Percentiles rank a stretch among this genome's conserved stretches.
Evolutionary conservation across 2,113 vertebrate species (phyloP).

Genomic region (Aplodontia rufa): DNA sequence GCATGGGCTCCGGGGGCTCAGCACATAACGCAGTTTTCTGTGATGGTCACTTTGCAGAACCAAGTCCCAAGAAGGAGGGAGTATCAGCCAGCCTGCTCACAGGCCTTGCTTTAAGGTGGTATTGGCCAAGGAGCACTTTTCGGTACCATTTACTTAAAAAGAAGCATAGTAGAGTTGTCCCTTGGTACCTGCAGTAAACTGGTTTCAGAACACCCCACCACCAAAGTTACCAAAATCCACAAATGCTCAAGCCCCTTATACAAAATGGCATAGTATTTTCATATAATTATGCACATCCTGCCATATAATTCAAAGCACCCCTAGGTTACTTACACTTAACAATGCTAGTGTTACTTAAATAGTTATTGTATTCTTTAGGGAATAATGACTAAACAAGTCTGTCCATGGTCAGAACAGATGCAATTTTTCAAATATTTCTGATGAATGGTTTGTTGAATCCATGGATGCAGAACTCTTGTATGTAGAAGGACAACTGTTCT

Average conservation of each 20-base stretch:
- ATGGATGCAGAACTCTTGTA: not conserved
- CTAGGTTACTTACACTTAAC: not conserved
- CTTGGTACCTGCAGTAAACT: not conserved
- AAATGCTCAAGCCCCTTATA: not conserved
- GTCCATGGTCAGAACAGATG: not conserved
- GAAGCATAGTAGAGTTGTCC: too few relatives aligned
- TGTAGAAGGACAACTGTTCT: not conserved
- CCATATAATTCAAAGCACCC: not conserved
- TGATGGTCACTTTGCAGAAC: not conserved
- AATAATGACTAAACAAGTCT: not conserved
- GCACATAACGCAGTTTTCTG: not conserved
- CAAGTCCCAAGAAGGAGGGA: too few relatives aligned
- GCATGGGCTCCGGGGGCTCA: not conserved
- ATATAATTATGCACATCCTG: not conserved
- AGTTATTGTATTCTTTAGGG: not conserved
- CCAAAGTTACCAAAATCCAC: not conserved
- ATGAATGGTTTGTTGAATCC: not conserved
- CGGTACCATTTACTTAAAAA: not conserved
- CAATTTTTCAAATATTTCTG: not conserved
- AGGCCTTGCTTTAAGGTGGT: not conserved
- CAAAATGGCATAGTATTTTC: not conserved
- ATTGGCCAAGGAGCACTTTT: not conserved
- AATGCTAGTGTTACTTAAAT: not conserved
- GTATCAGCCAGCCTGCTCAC: not conserved
- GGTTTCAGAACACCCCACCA: not conserved